Conservation (phyloP, 2,797 vertebrate genomes). For the Falco concolor region DNA sequence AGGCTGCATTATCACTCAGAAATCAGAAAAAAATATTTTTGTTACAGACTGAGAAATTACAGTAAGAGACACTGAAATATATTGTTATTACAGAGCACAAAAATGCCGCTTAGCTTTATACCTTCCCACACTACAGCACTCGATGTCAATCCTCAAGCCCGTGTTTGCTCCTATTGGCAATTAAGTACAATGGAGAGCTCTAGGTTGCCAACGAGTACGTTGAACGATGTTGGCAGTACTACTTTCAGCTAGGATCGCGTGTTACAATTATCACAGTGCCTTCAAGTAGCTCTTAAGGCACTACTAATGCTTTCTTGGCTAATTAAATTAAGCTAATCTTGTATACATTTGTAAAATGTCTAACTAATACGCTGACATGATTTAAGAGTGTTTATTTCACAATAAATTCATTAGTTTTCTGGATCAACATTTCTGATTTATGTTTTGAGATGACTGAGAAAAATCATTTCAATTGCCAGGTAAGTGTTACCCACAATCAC, state of each 20-base stretch:
- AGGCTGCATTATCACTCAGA: background rate
- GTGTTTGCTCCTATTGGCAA: background rate
- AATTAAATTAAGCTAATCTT: slow-evolving; percentile 61
- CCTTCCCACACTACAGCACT: background rate
- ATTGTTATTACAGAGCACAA: background rate
- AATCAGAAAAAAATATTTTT: background rate
- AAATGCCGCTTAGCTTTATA: background rate
- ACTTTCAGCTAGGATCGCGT: slow-evolving; percentile 17
- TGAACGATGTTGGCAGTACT: background rate
- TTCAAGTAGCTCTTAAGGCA: slow-evolving; percentile 50
- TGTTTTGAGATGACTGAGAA: background rate
- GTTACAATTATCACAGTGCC: slow-evolving; percentile 42
- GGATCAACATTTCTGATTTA: background rate
- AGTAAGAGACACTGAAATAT: background rate
- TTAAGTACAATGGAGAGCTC: slow-evolving; percentile 70
- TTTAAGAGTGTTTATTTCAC: background rate
- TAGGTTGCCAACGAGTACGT: background rate
- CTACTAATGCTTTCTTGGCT: slow-evolving; percentile 27
- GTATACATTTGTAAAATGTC: slow-evolving; percentile 27
- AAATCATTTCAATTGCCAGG: background rate
- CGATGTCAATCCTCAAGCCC: background rate
- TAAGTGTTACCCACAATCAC: background rate
- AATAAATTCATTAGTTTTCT: background rate
- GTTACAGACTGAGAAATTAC: background rate
- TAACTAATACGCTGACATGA: background rate